Evolutionary conservation across 2,888 invertebrate genomes (phyloP), one percentile per base, ranked within the genome.

Genomic region (Eristalinus sepulchralis): DNA sequence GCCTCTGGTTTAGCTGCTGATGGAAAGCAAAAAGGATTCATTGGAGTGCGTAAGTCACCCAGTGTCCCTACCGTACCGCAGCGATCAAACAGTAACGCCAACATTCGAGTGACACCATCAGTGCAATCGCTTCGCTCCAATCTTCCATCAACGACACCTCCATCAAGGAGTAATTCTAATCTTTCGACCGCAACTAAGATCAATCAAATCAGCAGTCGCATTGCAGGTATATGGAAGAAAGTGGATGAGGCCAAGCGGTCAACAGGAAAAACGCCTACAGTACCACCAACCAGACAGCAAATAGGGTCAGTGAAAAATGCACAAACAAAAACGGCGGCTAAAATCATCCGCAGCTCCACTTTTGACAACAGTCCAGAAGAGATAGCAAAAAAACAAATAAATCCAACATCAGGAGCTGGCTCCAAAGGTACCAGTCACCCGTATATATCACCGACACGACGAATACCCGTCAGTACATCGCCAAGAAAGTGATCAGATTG

Each of bases 131-230:
- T 89, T 8, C 89, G 92, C 1, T 89, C 90, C 0, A 83, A 82
- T 64, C 80, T 82, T 3, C 92, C 92, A 0, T 88, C 90, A 47
- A 92, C 92, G 20, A 92, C 91, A 17, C 92, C 92, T 1, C 92
- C 93, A 36, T 92, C 92, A 1, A 91, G 92, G 70, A 92, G 92
- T 86, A 92, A 92, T 80, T 93, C 92, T 1, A 92, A 90, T 80
- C 86, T 92, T 10, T 90, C 90, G 0, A 89, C 89, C n/a, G 89
- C 89, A 0, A 82, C 70, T 2, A 92, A 90, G 83, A 91, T 91
- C 20, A 91, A 89, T 79, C 91, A 91, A 83, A 90, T 92, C 17
- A 90, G 91, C 76, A 92, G 92, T 82, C 92, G 92, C 66, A 92
- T 93, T 67, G 92, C 92, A 53, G 91, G 91, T 17, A 91, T 92